Conservation (phyloP, 2,888 invertebrate genomes). For the Athetis lepigone region DNA sequence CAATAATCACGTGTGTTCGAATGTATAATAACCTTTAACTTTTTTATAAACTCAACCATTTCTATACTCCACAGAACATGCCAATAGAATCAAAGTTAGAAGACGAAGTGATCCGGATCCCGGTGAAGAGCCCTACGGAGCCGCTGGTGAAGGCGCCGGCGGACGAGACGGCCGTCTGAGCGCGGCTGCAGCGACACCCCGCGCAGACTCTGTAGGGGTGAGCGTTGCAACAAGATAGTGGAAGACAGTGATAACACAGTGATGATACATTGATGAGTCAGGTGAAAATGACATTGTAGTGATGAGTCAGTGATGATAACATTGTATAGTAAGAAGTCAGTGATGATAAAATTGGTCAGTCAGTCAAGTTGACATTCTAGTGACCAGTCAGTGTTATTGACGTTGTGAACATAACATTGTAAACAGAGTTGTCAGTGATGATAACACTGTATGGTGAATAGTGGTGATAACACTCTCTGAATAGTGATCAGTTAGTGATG, state of each 20-base stretch:
- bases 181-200: conserved; percentile 62
- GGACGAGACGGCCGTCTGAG: conserved; percentile 88
- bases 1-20: no score
- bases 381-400: background rate
- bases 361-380: background rate
- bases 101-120: conserved; percentile 82
- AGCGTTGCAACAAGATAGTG: conserved; percentile 31
- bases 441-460: no score
- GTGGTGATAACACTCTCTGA: no score
- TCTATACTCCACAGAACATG: conserved; percentile 77
- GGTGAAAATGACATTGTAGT: no score
- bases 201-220: conserved; percentile 71
- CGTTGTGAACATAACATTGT: no score
- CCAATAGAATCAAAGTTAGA: conserved; percentile 84
- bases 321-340: no score
- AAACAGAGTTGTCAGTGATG: no score
- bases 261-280: background rate
- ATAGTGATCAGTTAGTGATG: no score
- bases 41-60: conserved; percentile 9
- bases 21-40: no score
- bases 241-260: background rate
- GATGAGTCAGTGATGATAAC: no score
- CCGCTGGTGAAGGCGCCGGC: conserved; percentile 70
- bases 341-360: background rate
- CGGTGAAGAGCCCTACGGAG: conserved; percentile 74